These are phyloP conservation scores for Syrista parreyssii DNA, from an alignment of 2,888 invertebrate species.

Conservation along the genomic window DNA sequence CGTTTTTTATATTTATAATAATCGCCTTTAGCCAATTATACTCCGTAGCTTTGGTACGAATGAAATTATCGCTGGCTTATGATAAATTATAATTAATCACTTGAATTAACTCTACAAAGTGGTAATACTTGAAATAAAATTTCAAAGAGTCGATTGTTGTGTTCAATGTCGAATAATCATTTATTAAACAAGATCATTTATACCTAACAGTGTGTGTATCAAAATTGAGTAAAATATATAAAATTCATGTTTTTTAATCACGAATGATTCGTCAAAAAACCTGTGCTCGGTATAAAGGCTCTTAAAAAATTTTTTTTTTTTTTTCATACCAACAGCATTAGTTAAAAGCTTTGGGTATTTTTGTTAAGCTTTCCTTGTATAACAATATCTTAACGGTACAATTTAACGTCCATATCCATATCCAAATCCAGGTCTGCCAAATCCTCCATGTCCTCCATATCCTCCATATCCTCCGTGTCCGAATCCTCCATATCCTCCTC, in stretches of 20 bases:
- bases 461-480: too few relatives aligned
- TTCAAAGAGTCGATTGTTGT: neutral
- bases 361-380: neutral
- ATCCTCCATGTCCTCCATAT: conserved; percentile 1
- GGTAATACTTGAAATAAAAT: neutral
- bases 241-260: neutral
- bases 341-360: neutral
- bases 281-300: too few relatives aligned
- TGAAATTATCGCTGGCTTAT: too few relatives aligned
- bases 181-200: neutral
- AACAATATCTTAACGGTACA: neutral
- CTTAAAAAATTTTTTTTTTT: too few relatives aligned
- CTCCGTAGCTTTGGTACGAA: too few relatives aligned
- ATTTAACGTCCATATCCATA: neutral
- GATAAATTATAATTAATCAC: too few relatives aligned
- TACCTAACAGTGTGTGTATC: neutral
- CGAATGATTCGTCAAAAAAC: too few relatives aligned
- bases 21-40: neutral
- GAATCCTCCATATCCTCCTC: conserved; percentile 54
- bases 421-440: conserved; percentile 5
- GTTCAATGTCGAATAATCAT: neutral
- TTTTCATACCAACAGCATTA: neutral
- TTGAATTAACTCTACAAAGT: too few relatives aligned
- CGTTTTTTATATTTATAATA: too few relatives aligned
- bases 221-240: neutral